Conservation (phyloP, 2,797 vertebrate species). For the Hyperoplus lanceolatus region DNA sequence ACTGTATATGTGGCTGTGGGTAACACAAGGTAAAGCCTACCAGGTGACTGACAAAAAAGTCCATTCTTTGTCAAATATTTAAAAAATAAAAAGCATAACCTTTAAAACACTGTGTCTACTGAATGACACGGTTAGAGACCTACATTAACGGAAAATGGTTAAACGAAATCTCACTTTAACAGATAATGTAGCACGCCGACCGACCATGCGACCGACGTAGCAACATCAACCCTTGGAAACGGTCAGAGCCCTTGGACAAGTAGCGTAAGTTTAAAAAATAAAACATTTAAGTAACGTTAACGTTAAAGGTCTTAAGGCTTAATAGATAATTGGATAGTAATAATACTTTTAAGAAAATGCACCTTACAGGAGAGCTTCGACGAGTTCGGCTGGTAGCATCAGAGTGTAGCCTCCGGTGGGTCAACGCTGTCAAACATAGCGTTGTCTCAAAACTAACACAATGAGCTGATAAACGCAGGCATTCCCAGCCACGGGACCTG, state of each 20-base stretch:
- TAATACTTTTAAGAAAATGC: not conserved
- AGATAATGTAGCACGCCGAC: too few relatives aligned
- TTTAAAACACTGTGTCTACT: not conserved
- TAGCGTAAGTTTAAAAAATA: not conserved
- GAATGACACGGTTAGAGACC: not conserved
- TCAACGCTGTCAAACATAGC: not conserved
- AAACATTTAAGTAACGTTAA: not conserved
- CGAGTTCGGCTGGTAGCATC: not conserved
- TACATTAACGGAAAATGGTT: too few relatives aligned
- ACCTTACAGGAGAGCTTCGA: slow-evolving; percentile 36
- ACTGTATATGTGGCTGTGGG: too few relatives aligned
- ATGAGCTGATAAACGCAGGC: slow-evolving; percentile 17
- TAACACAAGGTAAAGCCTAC: not conserved
- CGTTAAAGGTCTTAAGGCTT: not conserved
- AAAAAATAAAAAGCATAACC: too few relatives aligned
- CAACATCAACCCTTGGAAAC: too few relatives aligned
- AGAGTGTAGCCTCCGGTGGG: not conserved
- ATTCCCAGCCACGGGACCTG: not conserved
- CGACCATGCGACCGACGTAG: too few relatives aligned
- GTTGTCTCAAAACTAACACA: not conserved
- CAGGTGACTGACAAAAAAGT: not conserved
- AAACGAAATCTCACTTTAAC: too few relatives aligned
- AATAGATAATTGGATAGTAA: accelerated
- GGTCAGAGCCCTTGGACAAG: accelerated
- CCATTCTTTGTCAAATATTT: too few relatives aligned